Evolutionary conservation across 2,888 invertebrate genomes (phyloP), one percentile per base, ranked within the genome.

Genomic region (Cacoxenus indagator): DNA sequence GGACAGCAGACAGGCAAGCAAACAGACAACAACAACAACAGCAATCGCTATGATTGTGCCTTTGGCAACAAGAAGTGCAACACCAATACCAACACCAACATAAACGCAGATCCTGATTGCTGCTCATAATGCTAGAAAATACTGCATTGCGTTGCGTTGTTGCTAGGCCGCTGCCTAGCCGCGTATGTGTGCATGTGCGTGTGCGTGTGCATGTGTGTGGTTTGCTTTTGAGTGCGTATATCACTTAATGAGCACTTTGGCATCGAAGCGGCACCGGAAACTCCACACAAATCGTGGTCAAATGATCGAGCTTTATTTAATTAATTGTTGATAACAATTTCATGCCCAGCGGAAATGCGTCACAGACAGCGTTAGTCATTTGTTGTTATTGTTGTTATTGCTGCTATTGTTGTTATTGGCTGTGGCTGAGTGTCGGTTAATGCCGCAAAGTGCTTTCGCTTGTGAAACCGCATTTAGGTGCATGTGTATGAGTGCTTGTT

Each of bases 251-350:
- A 62, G 2, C 48, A 48, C 71, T 73, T 71, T 62, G 17, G 54
- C 9, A 17, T 14, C 8, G 64, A 67, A 66, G 73, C 81, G 73
- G 74, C 76, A 81, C 67, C 77, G 81, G 80, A 81, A 77, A 77
- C 74, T 73, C 75, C 79, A 76, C 79, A 77, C 83, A 82, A 81
- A 81, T 81, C 80, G 79, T 81, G 82, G 69, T 74, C 82, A 81
- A 80, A 80, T 80, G 80, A 80, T 80, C 73, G 70, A 78, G 76
- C 74, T 73, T 75, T 79, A 80, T 79, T 83, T 75, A 80, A 83
- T 83, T 80, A 80, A 80, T 80, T 80, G 83, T 78, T 81, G 83
- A 80, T 80, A 80, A 81, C 81, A 75, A 79, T 73, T 75, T 75
- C 72, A 73, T 74, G 66, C 66, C 69, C 68, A 68, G 43, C 67